Conservation (phyloP, 2,113 vertebrate genomes). For the Ibidorhyncha struthersii region DNA sequence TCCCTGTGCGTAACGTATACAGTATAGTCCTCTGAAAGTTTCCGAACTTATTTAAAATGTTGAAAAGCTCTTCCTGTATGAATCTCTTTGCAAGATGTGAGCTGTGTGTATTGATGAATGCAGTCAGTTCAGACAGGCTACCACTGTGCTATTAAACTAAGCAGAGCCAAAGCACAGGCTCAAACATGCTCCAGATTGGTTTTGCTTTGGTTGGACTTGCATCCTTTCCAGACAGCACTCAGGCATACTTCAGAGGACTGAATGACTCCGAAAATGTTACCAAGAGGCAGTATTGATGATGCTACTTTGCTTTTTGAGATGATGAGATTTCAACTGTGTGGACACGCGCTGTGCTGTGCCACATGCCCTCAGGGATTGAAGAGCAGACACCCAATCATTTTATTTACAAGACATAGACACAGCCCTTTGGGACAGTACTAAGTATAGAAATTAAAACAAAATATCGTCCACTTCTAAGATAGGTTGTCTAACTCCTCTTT, state of each 20-base stretch:
- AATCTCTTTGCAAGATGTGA: neutral
- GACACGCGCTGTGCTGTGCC: neutral
- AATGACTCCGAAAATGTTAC: neutral
- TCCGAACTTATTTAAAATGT: neutral
- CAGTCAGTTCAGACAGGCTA: neutral
- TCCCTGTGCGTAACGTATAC: accelerated
- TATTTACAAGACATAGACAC: neutral
- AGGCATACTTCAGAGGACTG: neutral
- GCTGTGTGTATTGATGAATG: neutral
- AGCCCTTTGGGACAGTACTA: neutral
- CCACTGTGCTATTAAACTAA: neutral
- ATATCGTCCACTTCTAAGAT: neutral
- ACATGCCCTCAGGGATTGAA: neutral
- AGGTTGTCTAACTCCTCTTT: neutral
- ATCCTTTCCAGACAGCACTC: neutral
- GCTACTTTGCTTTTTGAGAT: neutral
- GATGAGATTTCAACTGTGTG: neutral
- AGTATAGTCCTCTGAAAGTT: neutral
- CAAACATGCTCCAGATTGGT: neutral
- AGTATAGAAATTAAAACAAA: neutral
- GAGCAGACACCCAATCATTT: neutral
- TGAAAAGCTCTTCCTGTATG: neutral
- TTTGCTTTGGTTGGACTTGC: neutral
- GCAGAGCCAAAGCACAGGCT: neutral
- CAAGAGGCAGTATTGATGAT: neutral